Base-by-base conservation (phyloP, 1,140 invertebrate species). In the Zaprionus camerounensis region DNA sequence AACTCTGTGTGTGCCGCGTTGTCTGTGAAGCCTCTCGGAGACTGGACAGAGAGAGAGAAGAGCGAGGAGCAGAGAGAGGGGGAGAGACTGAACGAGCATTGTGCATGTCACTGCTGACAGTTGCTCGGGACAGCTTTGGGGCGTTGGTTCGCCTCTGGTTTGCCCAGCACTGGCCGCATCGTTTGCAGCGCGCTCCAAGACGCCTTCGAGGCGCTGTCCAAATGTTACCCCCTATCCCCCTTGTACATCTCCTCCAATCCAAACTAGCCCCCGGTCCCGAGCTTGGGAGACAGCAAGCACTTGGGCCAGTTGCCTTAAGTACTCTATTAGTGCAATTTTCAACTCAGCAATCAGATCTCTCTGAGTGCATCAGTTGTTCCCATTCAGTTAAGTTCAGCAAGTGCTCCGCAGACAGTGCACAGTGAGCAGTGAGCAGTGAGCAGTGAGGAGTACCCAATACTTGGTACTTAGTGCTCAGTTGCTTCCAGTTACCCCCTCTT, bases 321-420 rank as follows among this genome's bases (percentile, higher is more conserved):
- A 78, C 76, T 78, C 76, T 78, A 78, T 78, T 78, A 78, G 71
- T 44, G 76, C 71, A 78, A 70, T 78, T 75, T 64, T 11, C 36
- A 24, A 38, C 41, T 34, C 46, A 56, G 51, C 49, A 61, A 53
- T 69, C 61, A 26, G 58, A 65, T 63, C 53, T 44, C 59, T 57
- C 53, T 17, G 24, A 63, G 57, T 69, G 67, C 67, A 62, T 70
- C 57, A 69, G 57, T 46, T 62, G 51, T 44, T 20, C 53, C 36
- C 24, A 28, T 66, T 66, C 31, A 65, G 22, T 28, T 44, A n/a
- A 46, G 9, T 9, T 34, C 41, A 17, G 36, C 15, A 64, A 53
- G 22, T 53, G 13, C n/a, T 49, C 9, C 7, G 28, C 28, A 31
- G 28, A 31, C 46, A 49, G 59, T 49, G 41, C 58, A 15, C 38